Evolutionary conservation across 2,113 vertebrate genomes (phyloP).

Genomic region (Archocentrus centrarchus): DNA sequence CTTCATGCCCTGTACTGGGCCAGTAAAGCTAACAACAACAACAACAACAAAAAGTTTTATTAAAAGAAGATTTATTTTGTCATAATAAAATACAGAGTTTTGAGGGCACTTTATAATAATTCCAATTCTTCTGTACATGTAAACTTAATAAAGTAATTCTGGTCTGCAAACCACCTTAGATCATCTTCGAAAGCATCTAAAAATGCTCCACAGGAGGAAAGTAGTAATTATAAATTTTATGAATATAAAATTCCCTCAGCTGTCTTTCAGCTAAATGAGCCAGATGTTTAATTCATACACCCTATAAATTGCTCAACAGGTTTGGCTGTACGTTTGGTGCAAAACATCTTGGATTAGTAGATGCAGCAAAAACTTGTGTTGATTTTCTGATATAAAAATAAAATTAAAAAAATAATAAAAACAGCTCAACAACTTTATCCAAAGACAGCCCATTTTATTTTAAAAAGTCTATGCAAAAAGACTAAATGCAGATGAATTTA

Average conservation of each 20-base stretch:
- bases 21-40: conserved; percentile 23
- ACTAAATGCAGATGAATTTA: background rate
- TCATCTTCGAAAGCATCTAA: background rate
- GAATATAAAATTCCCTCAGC: background rate
- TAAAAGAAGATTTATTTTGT: background rate
- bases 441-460: background rate
- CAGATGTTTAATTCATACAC: background rate
- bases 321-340: no score
- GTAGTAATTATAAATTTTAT: background rate
- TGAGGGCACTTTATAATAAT: background rate
- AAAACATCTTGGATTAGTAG: no score
- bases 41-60: background rate
- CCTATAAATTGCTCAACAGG: background rate
- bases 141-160: background rate
- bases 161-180: background rate
- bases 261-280: background rate
- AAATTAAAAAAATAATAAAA: no score
- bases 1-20: background rate
- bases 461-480: background rate
- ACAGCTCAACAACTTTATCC: background rate
- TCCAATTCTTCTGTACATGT: background rate
- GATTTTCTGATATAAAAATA: background rate
- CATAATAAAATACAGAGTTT: background rate
- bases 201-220: no score
- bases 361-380: no score